These are phyloP conservation scores for Bradypodion ventrale DNA, from an alignment of 2,797 vertebrate species.

Conservation along the genomic window DNA sequence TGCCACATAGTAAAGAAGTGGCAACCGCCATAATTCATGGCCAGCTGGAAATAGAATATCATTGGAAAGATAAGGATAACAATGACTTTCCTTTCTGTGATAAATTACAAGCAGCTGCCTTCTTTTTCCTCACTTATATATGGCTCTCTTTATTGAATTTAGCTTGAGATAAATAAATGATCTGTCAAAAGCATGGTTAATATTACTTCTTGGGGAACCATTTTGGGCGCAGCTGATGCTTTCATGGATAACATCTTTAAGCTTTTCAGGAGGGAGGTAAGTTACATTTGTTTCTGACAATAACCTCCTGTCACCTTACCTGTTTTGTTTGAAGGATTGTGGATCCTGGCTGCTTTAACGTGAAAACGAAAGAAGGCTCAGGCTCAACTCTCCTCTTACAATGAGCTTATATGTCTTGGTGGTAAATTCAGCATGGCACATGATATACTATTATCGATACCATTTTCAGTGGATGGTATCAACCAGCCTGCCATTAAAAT, in stretches of 20 bases:
- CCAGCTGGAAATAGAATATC: constrained; percentile 85
- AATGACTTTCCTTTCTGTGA: constrained; percentile 87
- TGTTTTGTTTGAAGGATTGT: constrained; percentile 79
- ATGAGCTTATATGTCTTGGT: constrained; percentile 68
- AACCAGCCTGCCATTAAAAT: constrained; percentile 59
- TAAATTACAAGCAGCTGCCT: constrained; percentile 87
- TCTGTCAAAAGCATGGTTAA: constrained; percentile 87
- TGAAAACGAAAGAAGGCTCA: constrained; percentile 74
- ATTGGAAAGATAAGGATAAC: constrained; percentile 88
- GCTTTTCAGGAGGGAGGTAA: constrained; percentile 80
- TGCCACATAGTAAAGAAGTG: constrained; percentile 74
- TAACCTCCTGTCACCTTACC: constrained; percentile 81
- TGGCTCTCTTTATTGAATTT: constrained; percentile 90
- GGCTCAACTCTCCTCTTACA: constrained; percentile 74
- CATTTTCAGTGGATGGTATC: constrained; percentile 73
- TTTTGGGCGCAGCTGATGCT: constrained; percentile 80
- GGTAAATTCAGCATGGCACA: constrained; percentile 73
- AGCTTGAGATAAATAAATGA: constrained; percentile 90
- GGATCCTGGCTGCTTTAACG: constrained; percentile 71
- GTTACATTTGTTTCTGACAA: constrained; percentile 83
- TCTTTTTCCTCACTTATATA: constrained; percentile 91
- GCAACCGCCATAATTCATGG: constrained; percentile 83
- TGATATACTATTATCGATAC: constrained; percentile 69
- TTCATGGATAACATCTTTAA: constrained; percentile 80
- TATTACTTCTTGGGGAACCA: constrained; percentile 81